Conservation (phyloP, 2,888 invertebrate genomes). For the Poecilobothrus nobilitatus region DNA sequence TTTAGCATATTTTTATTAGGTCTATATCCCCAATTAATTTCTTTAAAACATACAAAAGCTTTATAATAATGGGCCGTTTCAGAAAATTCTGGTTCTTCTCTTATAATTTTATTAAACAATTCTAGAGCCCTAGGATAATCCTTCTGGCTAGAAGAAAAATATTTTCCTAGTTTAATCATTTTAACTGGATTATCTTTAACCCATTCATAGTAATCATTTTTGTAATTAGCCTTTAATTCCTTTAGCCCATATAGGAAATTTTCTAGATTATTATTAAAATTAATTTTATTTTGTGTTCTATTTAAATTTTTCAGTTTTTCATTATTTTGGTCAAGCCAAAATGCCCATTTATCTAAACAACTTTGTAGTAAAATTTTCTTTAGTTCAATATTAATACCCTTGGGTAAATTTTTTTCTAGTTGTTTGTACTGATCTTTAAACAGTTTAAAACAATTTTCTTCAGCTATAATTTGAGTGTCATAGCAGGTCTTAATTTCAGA, state of each 20-base stretch:
- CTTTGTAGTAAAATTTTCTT: slow-evolving; percentile 11
- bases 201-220: neutral
- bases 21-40: neutral
- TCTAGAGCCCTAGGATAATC: neutral
- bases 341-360: slow-evolving; percentile 14
- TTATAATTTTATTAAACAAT: neutral
- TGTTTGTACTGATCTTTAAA: neutral
- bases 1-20: neutral
- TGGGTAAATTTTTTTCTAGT: neutral
- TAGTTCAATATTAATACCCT: neutral
- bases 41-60: neutral
- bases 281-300: neutral
- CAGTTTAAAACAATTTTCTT: neutral
- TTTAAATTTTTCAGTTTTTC: neutral
- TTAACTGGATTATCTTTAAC: neutral
- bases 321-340: slow-evolving; percentile 11
- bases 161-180: slow-evolving; percentile 7
- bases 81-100: slow-evolving; percentile 7
- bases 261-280: neutral
- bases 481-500: neutral
- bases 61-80: slow-evolving; percentile 12
- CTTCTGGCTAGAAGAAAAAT: neutral
- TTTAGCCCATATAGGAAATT: neutral
- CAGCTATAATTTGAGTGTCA: neutral
- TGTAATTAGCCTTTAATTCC: neutral